Evolutionary conservation across 1,140 invertebrate genomes (phyloP).

Genomic region (Fopius arisanus): DNA sequence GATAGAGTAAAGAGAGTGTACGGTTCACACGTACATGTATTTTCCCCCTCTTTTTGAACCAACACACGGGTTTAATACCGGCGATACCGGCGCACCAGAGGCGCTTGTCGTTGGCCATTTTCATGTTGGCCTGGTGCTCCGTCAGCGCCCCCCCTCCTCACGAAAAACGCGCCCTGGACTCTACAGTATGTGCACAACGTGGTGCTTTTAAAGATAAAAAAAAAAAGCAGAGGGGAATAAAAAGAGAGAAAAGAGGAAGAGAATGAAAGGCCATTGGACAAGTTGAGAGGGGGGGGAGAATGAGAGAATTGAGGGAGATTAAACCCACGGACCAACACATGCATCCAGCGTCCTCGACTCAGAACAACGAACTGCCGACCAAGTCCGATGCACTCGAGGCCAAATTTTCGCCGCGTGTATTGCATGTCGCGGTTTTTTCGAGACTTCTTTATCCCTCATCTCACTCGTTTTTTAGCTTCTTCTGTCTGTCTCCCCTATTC

Average conservation of each 20-base stretch:
- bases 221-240: background rate
- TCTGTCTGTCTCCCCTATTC: background rate
- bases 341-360: conserved; percentile 29
- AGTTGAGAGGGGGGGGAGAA: background rate
- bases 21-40: background rate
- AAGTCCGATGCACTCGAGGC: conserved; percentile 32
- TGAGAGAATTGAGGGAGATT: conserved; percentile 20
- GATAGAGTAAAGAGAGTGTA: conserved; percentile 20
- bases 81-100: too few species aligned
- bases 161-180: conserved; percentile 7
- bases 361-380: conserved; percentile 29
- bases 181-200: background rate
- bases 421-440: conserved; percentile 28
- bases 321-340: conserved; percentile 30
- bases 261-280: conserved; percentile 22
- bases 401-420: conserved; percentile 31
- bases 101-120: conserved; percentile 31
- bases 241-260: conserved; percentile 8
- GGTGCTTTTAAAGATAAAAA: background rate
- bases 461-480: conserved; percentile 1
- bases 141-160: conserved; percentile 21
- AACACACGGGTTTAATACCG: too few species aligned
- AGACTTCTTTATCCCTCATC: background rate
- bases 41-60: too few species aligned
- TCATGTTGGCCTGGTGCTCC: conserved; percentile 24